phyloP scores from a whole-genome alignment of 1,140 invertebrate species.

The Bombus soroeensis region DNA sequence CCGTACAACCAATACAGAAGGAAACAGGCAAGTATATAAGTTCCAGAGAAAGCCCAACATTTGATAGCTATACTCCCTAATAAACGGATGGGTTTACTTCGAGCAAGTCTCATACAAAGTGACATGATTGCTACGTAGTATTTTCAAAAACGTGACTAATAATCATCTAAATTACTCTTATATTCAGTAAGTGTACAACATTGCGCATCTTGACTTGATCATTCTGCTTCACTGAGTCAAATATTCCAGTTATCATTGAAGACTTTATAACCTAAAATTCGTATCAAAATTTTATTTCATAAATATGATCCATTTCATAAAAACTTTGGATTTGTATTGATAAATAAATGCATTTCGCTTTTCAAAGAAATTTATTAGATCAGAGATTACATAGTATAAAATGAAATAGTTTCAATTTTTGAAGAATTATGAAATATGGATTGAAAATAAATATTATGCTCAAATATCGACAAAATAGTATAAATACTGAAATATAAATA shows the following conservation, averaged over 20 bases:
- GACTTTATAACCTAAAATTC: slow-evolving; percentile 30
- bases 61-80: slow-evolving; percentile 77
- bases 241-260: slow-evolving; percentile 2
- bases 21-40: slow-evolving; percentile 86
- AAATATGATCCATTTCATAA: background rate
- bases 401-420: background rate
- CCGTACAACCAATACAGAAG: slow-evolving; percentile 93
- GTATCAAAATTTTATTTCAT: background rate
- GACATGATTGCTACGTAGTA: slow-evolving; percentile 69
- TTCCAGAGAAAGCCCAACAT: slow-evolving; percentile 84
- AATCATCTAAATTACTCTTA: slow-evolving; percentile 8
- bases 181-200: background rate
- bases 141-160: slow-evolving; percentile 16
- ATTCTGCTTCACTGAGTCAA: background rate
- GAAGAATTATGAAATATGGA: background rate
- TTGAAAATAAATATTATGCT: background rate
- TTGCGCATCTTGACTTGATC: background rate
- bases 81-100: slow-evolving; percentile 72
- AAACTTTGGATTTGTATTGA: background rate
- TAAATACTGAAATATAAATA: background rate
- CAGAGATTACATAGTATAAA: background rate
- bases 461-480: background rate
- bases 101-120: slow-evolving; percentile 68
- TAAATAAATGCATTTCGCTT: slow-evolving; percentile 2
- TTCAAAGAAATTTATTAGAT: background rate